Percentiles rank a stretch among this genome's conserved stretches.
These are phyloP conservation scores for Musca domestica DNA, from an alignment of 1,140 invertebrate genomes.

Conservation along the genomic window DNA sequence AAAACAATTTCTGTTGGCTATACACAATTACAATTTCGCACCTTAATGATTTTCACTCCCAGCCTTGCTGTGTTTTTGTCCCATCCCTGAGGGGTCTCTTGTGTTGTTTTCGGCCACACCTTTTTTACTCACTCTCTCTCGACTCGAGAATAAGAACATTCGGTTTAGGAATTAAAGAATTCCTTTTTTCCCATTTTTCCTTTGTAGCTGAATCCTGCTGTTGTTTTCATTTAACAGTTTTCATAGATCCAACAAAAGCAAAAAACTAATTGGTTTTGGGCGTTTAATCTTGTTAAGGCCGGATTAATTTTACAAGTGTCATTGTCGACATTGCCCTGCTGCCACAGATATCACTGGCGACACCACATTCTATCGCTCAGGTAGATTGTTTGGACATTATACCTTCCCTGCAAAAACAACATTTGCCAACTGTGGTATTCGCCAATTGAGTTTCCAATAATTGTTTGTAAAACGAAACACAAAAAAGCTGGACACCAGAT, in stretches of 20 bases:
- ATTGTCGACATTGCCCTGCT: no score
- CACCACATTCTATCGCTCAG: no score
- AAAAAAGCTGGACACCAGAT: background rate
- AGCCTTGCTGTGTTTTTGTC: background rate
- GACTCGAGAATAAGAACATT: background rate
- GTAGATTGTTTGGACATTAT: no score
- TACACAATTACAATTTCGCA: slow-evolving; percentile 6
- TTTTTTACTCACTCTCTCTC: background rate
- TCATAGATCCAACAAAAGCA: background rate
- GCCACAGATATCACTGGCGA: no score
- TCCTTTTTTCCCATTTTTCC: no score
- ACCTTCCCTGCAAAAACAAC: no score
- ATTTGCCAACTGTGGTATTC: no score
- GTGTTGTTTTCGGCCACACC: background rate
- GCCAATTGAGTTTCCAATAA: no score
- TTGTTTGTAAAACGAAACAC: no score
- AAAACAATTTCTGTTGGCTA: no score
- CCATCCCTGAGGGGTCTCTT: background rate
- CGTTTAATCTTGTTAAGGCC: slow-evolving; percentile 10
- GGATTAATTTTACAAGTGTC: slow-evolving; percentile 14
- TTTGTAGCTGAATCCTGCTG: slow-evolving; percentile 3
- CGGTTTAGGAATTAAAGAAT: no score
- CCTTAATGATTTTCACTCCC: slow-evolving; percentile 4
- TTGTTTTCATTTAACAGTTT: slow-evolving; percentile 17
- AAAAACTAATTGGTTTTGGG: slow-evolving; percentile 9